A percentile compares a stretch with the other conserved stretches of the same genome.
Evolutionary conservation across 2,113 vertebrate species (phyloP).

Genomic region (Lichenostomus cassidix): DNA sequence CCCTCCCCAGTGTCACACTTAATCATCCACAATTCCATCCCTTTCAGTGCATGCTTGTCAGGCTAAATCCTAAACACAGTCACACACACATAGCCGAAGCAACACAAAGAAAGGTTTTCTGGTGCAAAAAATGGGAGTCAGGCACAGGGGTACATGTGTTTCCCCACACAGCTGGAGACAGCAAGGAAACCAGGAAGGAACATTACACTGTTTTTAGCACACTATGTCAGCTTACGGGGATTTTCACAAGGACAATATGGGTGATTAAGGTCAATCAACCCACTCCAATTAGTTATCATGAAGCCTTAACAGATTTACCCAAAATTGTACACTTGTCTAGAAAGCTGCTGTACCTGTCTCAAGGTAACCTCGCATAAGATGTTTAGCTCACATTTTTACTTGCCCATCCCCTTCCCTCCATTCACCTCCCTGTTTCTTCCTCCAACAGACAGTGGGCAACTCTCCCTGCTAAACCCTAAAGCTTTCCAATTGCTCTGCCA

Average conservation of each 20-base stretch:
- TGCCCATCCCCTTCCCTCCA: not conserved
- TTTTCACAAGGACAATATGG: constrained; percentile 9
- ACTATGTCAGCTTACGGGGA: not conserved
- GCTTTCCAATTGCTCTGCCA: not conserved
- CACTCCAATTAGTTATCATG: not conserved
- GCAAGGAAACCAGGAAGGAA: not conserved
- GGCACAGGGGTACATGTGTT: accelerated
- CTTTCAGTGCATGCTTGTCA: not conserved
- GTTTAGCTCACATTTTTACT: not conserved
- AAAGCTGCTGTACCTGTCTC: not conserved
- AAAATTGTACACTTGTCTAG: not conserved
- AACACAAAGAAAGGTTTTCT: not conserved
- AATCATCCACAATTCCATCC: not conserved
- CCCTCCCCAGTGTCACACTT: not conserved
- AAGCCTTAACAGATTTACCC: not conserved
- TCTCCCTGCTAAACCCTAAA: not conserved
- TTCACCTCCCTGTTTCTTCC: not conserved
- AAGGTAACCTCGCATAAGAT: not conserved
- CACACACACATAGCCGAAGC: not conserved
- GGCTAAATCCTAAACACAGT: not conserved
- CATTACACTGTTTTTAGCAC: not conserved
- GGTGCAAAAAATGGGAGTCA: accelerated
- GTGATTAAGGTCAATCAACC: constrained; percentile 7
- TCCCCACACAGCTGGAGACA: not conserved
- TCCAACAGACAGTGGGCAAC: not conserved